Conservation (phyloP, 2,888 invertebrate genomes). For the Copidosoma aretas region DNA sequence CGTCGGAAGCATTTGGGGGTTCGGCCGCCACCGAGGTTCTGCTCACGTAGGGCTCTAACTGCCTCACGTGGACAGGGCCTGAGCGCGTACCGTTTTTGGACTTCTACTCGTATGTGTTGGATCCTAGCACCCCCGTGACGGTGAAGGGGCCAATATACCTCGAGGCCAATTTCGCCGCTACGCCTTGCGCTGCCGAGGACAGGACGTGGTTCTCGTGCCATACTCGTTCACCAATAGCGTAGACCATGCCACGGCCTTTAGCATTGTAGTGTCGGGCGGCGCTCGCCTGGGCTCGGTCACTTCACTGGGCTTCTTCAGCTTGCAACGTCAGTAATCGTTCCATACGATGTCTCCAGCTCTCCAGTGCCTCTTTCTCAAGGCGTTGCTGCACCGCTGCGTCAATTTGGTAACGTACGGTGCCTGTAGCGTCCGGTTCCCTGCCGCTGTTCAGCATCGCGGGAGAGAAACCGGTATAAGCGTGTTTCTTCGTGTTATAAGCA, state of each 20-base stretch:
- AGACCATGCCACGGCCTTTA: not conserved
- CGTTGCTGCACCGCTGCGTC: not conserved
- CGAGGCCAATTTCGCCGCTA: no score
- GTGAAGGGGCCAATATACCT: no score
- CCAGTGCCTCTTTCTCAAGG: not conserved
- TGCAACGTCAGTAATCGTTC: not conserved
- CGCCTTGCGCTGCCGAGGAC: no score
- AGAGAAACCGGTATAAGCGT: not conserved
- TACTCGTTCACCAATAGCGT: no score
- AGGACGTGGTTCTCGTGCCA: no score
- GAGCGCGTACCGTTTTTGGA: no score
- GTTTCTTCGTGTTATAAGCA: slow-evolving; percentile 44
- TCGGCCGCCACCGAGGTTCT: no score
- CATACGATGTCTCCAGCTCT: not conserved
- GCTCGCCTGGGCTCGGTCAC: not conserved
- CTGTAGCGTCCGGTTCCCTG: not conserved
- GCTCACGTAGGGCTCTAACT: no score
- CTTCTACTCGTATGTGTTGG: no score
- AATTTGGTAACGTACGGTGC: not conserved
- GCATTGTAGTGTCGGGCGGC: not conserved
- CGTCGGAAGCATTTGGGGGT: no score
- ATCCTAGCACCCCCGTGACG: no score
- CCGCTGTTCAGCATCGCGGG: not conserved
- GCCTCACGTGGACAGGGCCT: no score
- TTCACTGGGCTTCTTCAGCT: not conserved